Base-by-base conservation (phyloP, 2,797 vertebrate species). In the Tachyglossus aculeatus region DNA sequence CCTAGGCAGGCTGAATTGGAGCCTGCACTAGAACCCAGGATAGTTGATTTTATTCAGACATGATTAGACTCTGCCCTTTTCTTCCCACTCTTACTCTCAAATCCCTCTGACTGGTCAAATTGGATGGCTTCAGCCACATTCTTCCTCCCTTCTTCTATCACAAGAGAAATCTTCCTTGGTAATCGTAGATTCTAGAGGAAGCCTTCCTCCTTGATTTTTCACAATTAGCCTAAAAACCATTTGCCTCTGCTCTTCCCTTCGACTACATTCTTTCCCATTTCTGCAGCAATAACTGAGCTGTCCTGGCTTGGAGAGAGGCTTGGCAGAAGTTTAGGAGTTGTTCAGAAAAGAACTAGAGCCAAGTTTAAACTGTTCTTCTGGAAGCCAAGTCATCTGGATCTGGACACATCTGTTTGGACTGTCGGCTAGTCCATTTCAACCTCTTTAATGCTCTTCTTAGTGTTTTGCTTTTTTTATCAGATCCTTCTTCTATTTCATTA, bases 401-500 rank as follows among this genome's bases (percentile, higher is more conserved):
- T n/a, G n/a, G n/a, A n/a, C n/a, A 44, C 57, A 21, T 52, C 71
- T 45, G 27, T 31, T 62, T 43, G 48, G 58, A 43, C 33, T n/a
- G 3, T n/a, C 36, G n/a, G 2, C 0, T 0, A 67, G 43, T 31
- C 31, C 19, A 3, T 38, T 14, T 15, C 29, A 13, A 45, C 14
- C 29, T 6, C 39, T 61, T 27, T 21, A 0, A n/a, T n/a, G n/a
- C n/a, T n/a, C n/a, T 25, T n/a, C n/a, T 25, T 60, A 54, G 19
- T n/a, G n/a, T n/a, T 4, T 11, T 27, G 21, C 3, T 21, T n/a
- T 7, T 5, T 55, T 37, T 41, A 32, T 24, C 25, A 38, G 32
- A 0, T 24, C 5, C 48, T 16, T 21, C 53, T 6, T 18, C 3
- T n/a, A n/a, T n/a, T n/a, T n/a, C n/a, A n/a, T n/a, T n/a, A n/a